phyloP scores from a whole-genome alignment of 2,113 vertebrate species.

The Pandion haliaetus region DNA sequence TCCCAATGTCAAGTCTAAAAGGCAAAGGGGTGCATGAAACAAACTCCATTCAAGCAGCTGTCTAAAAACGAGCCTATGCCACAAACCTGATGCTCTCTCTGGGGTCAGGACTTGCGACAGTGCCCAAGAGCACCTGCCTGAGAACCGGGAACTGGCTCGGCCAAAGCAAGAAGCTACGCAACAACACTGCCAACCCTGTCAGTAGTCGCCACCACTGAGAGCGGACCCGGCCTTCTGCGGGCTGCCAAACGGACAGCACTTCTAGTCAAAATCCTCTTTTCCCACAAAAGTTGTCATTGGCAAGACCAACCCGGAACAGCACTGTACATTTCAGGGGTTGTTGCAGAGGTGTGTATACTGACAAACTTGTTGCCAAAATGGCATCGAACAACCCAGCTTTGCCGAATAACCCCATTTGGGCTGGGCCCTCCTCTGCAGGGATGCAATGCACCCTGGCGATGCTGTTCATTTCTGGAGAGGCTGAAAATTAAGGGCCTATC shows the following conservation, averaged over 20 bases:
- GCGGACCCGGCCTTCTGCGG: rapidly evolving
- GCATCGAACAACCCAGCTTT: neutral
- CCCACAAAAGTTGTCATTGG: no score
- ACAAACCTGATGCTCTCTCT: neutral
- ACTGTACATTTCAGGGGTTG: neutral
- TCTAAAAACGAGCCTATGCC: neutral
- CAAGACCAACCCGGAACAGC: no score
- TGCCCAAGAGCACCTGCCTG: neutral
- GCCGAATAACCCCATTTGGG: neutral
- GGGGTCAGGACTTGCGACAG: no score
- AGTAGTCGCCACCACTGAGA: rapidly evolving
- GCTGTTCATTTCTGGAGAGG: neutral
- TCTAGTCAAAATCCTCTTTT: neutral
- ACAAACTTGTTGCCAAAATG: neutral
- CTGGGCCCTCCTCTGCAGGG: neutral
- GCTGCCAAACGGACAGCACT: neutral
- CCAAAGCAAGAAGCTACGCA: no score
- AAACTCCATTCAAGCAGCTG: neutral
- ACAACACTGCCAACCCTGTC: rapidly evolving
- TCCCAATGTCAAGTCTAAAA: neutral
- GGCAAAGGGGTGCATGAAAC: neutral
- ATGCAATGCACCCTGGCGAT: rapidly evolving
- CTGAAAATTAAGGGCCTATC: no score
- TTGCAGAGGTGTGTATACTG: neutral
- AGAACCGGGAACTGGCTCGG: rapidly evolving